Evolutionary conservation across 2,888 invertebrate genomes (phyloP).

Genomic region (Ommatoiulus sabulosus): DNA sequence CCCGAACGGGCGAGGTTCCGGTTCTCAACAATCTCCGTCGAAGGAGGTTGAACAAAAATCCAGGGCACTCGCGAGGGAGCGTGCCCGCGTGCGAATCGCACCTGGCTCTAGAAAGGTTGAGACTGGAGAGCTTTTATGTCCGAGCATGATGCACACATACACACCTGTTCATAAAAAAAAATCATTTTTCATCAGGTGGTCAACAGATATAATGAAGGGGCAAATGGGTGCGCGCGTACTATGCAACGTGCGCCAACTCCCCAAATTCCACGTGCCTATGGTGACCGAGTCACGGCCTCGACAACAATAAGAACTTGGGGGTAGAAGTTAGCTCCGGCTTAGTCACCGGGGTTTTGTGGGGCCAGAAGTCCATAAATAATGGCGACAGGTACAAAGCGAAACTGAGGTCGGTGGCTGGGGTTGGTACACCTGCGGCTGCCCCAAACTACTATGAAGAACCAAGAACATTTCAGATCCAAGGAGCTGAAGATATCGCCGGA

Average conservation of each 20-base stretch:
- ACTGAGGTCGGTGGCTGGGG: neutral
- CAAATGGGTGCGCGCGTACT: neutral
- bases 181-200: constrained; percentile 28
- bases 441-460: too few relatives aligned
- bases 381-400: neutral
- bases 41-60: neutral
- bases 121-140: neutral
- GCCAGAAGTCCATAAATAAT: neutral
- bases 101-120: neutral
- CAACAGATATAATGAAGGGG: neutral
- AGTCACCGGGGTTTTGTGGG: constrained; percentile 1
- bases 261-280: constrained; percentile 7
- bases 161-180: neutral
- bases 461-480: too few relatives aligned
- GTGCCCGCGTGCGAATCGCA: neutral
- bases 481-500: too few relatives aligned
- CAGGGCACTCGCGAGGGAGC: neutral
- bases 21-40: neutral
- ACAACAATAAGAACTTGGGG: neutral
- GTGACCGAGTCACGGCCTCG: neutral
- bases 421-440: neutral
- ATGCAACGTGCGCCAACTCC: neutral
- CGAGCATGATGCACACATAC: neutral
- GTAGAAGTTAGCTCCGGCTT: neutral
- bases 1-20: neutral